phyloP scores from a whole-genome alignment of 2,888 invertebrate species.

The Erebia ligea region DNA sequence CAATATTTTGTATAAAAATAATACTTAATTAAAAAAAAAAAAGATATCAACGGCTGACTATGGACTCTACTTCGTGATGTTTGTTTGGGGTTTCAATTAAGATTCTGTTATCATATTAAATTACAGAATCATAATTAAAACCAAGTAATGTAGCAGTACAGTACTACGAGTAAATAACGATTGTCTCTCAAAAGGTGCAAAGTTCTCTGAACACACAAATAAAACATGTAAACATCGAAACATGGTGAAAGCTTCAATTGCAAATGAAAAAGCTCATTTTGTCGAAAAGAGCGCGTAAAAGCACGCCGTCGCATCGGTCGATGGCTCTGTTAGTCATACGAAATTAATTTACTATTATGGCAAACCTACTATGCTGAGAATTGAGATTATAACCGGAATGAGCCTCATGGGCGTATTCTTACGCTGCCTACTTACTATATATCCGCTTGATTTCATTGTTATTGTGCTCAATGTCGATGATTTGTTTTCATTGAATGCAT shows the following conservation, averaged over 20 bases:
- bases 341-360: constrained; percentile 61
- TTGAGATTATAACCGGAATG: constrained; percentile 51
- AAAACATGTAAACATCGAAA: neutral
- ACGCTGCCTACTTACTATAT: constrained; percentile 47
- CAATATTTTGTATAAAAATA: no score
- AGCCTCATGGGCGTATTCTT: constrained; percentile 48
- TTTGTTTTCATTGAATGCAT: constrained; percentile 81
- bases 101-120: no score
- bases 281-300: constrained; percentile 20
- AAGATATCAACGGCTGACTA: neutral
- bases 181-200: neutral
- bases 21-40: no score
- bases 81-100: no score
- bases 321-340: constrained; percentile 38
- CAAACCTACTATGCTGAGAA: constrained; percentile 43
- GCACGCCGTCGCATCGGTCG: constrained; percentile 13
- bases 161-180: neutral
- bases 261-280: constrained; percentile 4
- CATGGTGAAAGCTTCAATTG: constrained; percentile 5
- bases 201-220: neutral
- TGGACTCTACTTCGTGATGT: no score
- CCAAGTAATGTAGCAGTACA: no score
- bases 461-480: constrained; percentile 58
- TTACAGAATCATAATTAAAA: no score
- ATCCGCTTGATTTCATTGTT: constrained; percentile 48